A percentile compares a stretch with the other conserved stretches of the same genome.
phyloP scores from a whole-genome alignment of 64 coral and sea anemone species.

The Anthopleura sola region DNA sequence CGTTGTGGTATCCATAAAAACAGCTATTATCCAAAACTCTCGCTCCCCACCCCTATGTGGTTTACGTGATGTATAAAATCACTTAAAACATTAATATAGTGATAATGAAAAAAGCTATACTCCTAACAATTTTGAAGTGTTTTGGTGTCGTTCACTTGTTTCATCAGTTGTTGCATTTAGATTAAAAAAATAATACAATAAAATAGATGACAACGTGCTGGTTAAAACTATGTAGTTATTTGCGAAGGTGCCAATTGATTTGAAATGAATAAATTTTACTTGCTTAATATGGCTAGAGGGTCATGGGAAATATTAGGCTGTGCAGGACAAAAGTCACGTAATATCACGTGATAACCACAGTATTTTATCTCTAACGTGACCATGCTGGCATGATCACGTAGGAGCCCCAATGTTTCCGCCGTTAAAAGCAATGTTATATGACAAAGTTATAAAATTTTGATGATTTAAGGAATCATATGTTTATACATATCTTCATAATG shows the following conservation, averaged over 20 bases:
- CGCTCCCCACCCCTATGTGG: too few relatives aligned
- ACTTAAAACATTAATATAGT: too few relatives aligned
- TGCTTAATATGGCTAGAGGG: not conserved
- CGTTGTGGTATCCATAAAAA: too few relatives aligned
- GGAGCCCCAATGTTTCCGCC: not conserved
- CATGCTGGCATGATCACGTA: conserved; percentile 14
- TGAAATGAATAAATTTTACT: not conserved
- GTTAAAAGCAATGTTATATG: too few relatives aligned
- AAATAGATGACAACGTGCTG: not conserved
- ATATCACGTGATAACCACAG: not conserved
- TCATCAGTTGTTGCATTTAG: not conserved
- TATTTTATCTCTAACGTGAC: not conserved
- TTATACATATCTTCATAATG: not conserved
- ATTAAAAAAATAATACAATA: not conserved
- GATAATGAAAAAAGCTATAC: too few relatives aligned
- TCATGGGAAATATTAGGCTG: not conserved
- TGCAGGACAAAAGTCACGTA: conserved; percentile 11
- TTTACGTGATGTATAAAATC: too few relatives aligned
- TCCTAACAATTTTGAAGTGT: not conserved
- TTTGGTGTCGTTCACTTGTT: not conserved
- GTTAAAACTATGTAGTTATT: not conserved
- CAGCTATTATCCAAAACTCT: too few relatives aligned
- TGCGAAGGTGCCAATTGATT: not conserved
- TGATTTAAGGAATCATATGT: not conserved
- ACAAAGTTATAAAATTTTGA: not conserved